Conservation (phyloP, 2,113 vertebrate genomes). For the Coptodon bakossiorum region DNA sequence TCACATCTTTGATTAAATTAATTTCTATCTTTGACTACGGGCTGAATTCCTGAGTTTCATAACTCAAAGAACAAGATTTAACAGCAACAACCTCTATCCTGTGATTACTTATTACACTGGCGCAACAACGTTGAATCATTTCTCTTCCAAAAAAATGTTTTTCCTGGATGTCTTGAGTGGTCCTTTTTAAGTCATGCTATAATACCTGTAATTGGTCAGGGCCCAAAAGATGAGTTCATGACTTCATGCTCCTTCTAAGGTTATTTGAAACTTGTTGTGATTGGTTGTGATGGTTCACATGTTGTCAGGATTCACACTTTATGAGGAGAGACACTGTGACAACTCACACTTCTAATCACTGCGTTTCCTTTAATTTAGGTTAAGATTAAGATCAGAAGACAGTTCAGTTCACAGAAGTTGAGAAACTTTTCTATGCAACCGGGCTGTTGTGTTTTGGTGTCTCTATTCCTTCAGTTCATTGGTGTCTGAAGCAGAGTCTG, state of each 20-base stretch:
- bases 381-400: background rate
- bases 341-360: background rate
- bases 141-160: background rate
- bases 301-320: background rate
- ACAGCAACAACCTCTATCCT: background rate
- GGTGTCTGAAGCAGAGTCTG: background rate
- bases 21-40: background rate
- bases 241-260: background rate
- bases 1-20: background rate
- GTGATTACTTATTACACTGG: background rate
- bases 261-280: background rate
- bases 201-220: background rate
- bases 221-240: background rate
- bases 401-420: background rate
- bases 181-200: background rate
- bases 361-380: background rate
- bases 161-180: background rate
- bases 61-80: background rate
- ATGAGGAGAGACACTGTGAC: background rate
- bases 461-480: background rate
- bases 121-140: background rate
- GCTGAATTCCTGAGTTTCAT: background rate
- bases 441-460: background rate
- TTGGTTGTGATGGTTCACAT: background rate
- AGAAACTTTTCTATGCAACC: background rate